A percentile compares a stretch with the other conserved stretches of the same genome.
Evolutionary conservation across 92 coral and sea anemone species (phyloP).

Genomic region (Parazoanthus darwini): DNA sequence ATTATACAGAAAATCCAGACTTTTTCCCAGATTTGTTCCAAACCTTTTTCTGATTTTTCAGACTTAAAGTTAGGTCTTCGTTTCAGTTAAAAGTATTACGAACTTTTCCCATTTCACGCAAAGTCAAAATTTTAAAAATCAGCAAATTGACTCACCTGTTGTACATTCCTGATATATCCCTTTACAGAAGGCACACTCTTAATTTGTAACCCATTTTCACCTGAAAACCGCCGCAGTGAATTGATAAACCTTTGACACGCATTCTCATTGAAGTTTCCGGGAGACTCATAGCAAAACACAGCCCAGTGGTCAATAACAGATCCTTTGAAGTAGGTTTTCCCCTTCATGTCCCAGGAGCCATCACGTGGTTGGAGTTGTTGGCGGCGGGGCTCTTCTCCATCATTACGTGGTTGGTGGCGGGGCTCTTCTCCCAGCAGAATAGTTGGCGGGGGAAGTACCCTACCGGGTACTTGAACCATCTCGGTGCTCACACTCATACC

Average conservation of each 20-base stretch:
- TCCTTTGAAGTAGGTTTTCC: slow-evolving; percentile 57
- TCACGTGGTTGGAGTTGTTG: slow-evolving; percentile 61
- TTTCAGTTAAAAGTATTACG: too few species aligned
- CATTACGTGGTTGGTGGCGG: background rate
- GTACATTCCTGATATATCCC: background rate
- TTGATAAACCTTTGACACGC: slow-evolving; percentile 48
- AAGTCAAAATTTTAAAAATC: too few species aligned
- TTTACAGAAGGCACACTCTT: background rate
- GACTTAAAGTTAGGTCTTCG: too few species aligned
- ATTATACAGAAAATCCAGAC: too few species aligned
- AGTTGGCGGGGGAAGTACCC: slow-evolving; percentile 82
- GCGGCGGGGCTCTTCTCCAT: slow-evolving; percentile 43
- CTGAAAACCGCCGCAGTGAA: slow-evolving; percentile 59
- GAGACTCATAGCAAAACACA: slow-evolving; percentile 63
- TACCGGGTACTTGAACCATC: slow-evolving; percentile 77
- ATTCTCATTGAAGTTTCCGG: slow-evolving; percentile 31
- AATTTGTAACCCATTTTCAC: slow-evolving; percentile 67
- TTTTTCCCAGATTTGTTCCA: too few species aligned
- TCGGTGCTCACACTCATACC: slow-evolving; percentile 69
- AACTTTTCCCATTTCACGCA: too few species aligned
- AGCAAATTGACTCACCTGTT: background rate
- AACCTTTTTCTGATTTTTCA: too few species aligned
- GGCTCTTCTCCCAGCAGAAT: slow-evolving; percentile 62
- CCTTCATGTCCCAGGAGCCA: slow-evolving; percentile 87
- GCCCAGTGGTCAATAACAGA: slow-evolving; percentile 70